Evolutionary conservation across 2,888 invertebrate species (phyloP).

Genomic region (Drosophila atripex): DNA sequence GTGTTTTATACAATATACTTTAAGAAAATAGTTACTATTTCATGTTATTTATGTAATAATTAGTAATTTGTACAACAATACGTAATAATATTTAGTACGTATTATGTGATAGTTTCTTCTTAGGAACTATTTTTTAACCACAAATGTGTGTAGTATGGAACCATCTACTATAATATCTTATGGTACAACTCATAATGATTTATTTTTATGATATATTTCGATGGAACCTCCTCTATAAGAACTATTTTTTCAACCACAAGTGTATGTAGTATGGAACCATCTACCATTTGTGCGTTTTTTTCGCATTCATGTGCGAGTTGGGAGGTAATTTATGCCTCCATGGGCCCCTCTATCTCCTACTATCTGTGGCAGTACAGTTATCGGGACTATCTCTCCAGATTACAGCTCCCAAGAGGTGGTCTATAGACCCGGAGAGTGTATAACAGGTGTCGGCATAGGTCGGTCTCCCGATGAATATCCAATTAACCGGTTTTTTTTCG

Average conservation of each 20-base stretch:
- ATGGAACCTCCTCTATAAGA: not conserved
- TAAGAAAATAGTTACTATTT: no score
- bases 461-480: slow-evolving; percentile 6
- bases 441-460: slow-evolving; percentile 15
- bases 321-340: slow-evolving; percentile 1
- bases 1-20: no score
- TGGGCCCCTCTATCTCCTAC: not conserved
- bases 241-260: not conserved
- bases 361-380: not conserved
- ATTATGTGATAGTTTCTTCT: no score
- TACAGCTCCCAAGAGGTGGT: not conserved
- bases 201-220: not conserved
- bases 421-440: slow-evolving; percentile 13
- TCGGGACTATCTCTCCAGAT: not conserved
- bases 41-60: no score
- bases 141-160: no score
- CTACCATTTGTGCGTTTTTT: not conserved
- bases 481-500: slow-evolving; percentile 64
- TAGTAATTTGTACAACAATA: no score
- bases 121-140: no score
- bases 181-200: no score
- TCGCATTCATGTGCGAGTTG: not conserved
- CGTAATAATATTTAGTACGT: no score
- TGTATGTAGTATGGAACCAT: not conserved
- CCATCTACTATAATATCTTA: no score